Percentiles rank a stretch among this genome's conserved stretches.
These are phyloP conservation scores for Sciurus niger DNA, from an alignment of 2,113 vertebrate species.

Conservation along the genomic window DNA sequence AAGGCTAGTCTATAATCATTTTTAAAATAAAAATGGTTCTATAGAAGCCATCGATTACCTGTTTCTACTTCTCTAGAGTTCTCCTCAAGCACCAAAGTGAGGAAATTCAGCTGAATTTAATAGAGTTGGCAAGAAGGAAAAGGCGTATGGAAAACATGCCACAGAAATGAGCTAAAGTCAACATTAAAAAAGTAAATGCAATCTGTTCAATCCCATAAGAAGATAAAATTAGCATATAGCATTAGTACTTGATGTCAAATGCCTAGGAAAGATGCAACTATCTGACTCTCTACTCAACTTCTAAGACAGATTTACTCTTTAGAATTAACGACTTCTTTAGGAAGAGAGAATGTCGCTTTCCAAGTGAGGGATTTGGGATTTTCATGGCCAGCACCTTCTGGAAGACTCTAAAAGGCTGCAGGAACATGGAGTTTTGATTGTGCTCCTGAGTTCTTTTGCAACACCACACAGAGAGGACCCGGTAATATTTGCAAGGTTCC, in stretches of 20 bases:
- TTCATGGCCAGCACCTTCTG: neutral
- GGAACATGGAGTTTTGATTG: neutral
- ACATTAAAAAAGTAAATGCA: neutral
- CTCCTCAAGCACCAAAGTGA: neutral
- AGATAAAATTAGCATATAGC: neutral
- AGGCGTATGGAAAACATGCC: neutral
- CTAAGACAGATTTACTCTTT: neutral
- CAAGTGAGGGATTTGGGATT: neutral
- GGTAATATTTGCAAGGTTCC: fast-evolving
- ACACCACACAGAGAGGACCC: too few species aligned
- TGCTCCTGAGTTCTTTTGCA: neutral
- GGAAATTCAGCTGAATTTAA: neutral
- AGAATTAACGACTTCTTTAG: neutral
- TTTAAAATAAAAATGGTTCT: neutral
- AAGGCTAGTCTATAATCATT: neutral
- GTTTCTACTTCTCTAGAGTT: neutral
- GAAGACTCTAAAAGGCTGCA: neutral
- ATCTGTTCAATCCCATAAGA: neutral
- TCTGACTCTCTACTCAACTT: neutral
- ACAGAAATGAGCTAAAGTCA: neutral
- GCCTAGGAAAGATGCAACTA: neutral
- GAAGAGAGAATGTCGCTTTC: neutral
- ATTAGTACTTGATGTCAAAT: neutral
- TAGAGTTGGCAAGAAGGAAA: neutral
- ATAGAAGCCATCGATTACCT: neutral